Percentiles rank a stretch among this genome's conserved stretches.
Evolutionary conservation across 2,888 invertebrate genomes (phyloP).

Genomic region (Mythimna pallens): DNA sequence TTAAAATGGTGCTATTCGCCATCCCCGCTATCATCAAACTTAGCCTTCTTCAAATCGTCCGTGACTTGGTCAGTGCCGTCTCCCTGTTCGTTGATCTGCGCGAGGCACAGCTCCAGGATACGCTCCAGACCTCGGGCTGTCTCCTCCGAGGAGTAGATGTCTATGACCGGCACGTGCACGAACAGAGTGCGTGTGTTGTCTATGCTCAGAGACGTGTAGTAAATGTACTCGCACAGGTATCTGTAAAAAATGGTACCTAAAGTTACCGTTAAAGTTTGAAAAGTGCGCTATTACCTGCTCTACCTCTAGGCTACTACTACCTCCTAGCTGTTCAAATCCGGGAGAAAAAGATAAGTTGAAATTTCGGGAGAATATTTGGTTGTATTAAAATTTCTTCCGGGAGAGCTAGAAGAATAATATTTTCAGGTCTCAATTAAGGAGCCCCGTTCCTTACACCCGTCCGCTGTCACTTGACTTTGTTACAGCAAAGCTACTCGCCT

Average conservation of each 20-base stretch:
- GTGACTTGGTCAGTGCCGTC: conserved; percentile 53
- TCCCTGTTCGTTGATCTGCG: conserved; percentile 73
- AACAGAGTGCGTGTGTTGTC: conserved; percentile 92
- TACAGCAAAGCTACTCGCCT: too few species aligned
- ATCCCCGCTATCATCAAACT: conserved; percentile 17
- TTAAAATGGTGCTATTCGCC: conserved; percentile 1
- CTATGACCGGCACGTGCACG: conserved; percentile 94
- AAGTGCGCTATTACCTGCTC: too few species aligned
- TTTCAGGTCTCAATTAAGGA: too few species aligned
- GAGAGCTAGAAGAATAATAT: too few species aligned
- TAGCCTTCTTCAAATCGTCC: conserved; percentile 61
- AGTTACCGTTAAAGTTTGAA: too few species aligned
- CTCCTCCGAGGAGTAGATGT: conserved; percentile 81
- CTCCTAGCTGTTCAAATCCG: too few species aligned
- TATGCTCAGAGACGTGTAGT: conserved; percentile 93
- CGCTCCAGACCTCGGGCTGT: conserved; percentile 81
- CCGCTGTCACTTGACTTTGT: too few species aligned
- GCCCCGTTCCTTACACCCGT: too few species aligned
- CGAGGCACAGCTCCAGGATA: conserved; percentile 78
- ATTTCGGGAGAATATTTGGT: too few species aligned
- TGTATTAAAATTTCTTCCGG: too few species aligned
- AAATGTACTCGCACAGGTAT: conserved; percentile 95
- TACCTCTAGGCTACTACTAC: too few species aligned
- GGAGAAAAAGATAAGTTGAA: too few species aligned
- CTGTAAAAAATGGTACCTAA: conserved; percentile 76